phyloP scores from a whole-genome alignment of 2,113 vertebrate species.

The Calonectris borealis region DNA sequence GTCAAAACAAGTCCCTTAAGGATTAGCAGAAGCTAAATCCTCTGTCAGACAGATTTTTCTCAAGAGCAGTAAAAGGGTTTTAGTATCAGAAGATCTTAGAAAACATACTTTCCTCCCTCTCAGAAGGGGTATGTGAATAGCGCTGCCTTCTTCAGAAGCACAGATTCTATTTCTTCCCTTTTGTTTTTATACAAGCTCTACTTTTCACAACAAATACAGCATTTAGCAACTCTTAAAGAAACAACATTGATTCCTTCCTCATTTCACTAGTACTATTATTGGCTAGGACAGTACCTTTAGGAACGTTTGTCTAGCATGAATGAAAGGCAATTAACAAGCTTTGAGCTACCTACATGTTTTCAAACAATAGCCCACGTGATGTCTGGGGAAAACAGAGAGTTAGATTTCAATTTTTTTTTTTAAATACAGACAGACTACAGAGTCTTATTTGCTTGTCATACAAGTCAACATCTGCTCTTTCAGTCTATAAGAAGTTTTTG shows the following conservation, averaged over 20 bases:
- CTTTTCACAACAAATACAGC: background rate
- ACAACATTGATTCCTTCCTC: background rate
- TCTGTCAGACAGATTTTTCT: constrained; percentile 70
- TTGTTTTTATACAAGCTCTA: background rate
- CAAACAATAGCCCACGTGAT: background rate
- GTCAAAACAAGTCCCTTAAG: constrained; percentile 79
- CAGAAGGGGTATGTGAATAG: constrained; percentile 15
- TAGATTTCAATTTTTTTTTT: background rate
- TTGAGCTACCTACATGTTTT: background rate
- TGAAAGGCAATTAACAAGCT: background rate
- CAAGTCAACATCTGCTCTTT: background rate
- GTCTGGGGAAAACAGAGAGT: background rate
- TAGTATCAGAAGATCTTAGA: constrained; percentile 71
- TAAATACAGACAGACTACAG: background rate
- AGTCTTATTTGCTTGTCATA: background rate
- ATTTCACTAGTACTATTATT: background rate
- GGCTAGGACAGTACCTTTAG: background rate
- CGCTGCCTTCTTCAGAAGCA: constrained; percentile 1
- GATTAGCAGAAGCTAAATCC: constrained; percentile 75
- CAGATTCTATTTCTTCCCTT: background rate
- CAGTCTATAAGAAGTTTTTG: background rate
- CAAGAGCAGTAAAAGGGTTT: constrained; percentile 67
- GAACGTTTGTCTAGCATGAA: background rate
- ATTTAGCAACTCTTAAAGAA: background rate
- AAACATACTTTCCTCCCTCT: constrained; percentile 34